A percentile compares a stretch with the other conserved stretches of the same genome.
These are phyloP conservation scores for Limnephilus auricula DNA, from an alignment of 2,888 invertebrate species.

Conservation along the genomic window DNA sequence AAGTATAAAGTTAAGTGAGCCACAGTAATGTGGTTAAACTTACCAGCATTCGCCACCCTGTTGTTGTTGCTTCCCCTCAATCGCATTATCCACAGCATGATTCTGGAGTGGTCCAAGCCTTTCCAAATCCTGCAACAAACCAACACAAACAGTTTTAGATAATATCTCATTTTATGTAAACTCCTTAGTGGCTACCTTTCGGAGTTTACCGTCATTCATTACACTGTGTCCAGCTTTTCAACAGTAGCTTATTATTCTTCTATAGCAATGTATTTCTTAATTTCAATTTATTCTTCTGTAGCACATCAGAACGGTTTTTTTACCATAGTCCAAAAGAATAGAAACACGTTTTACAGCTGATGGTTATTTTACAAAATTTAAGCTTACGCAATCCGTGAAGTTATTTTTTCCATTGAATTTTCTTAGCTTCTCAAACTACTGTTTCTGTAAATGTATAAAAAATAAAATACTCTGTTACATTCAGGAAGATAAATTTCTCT, in stretches of 20 bases:
- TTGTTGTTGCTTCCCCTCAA: constrained; percentile 64
- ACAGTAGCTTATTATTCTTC: background rate
- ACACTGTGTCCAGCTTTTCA: background rate
- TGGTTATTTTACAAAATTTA: too few relatives aligned
- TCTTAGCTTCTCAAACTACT: too few relatives aligned
- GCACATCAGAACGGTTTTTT: too few relatives aligned
- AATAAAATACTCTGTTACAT: too few relatives aligned
- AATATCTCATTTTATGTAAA: background rate
- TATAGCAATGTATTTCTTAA: too few relatives aligned
- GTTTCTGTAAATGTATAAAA: too few relatives aligned
- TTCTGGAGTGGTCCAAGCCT: constrained; percentile 48
- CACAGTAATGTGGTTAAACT: constrained; percentile 21
- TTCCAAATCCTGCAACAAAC: constrained; percentile 41
- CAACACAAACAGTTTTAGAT: background rate
- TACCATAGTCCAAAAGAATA: too few relatives aligned
- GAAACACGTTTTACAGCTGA: too few relatives aligned
- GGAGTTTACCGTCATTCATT: background rate
- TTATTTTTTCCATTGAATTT: too few relatives aligned
- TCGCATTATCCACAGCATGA: constrained; percentile 66
- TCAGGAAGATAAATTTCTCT: too few relatives aligned
- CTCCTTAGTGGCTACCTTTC: background rate
- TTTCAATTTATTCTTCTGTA: too few relatives aligned
- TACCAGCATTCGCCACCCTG: constrained; percentile 59
- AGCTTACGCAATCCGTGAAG: too few relatives aligned
- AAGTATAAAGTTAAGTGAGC: background rate